Evolutionary conservation across 2,888 invertebrate species (phyloP), one percentile per base, ranked within the genome.

Genomic region (Cistogaster globosa): DNA sequence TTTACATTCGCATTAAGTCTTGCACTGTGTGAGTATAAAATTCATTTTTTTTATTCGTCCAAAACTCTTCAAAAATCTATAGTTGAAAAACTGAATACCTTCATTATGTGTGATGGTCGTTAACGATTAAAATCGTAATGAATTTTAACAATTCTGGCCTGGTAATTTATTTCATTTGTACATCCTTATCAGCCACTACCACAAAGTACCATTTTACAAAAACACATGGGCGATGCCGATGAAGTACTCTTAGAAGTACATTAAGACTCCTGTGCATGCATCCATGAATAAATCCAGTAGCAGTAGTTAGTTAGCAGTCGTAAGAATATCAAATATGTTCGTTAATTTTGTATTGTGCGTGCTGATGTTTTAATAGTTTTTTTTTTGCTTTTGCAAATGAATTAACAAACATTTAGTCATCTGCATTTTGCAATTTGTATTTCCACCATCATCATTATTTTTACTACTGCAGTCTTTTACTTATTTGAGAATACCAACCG

Each of bases 91-190:
- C 3, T 48, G 45, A 16, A 14, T 48, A 7, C 14, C 6, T 48
- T 48, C 14, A 48, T 48, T 6, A 48, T 32, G 65, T 48, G 26
- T 60, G 48, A 20, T 71, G 55, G 20, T 63, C n/a, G 32, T 45
- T 14, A 63, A 14, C 12, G 36, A 55, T 57, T 63, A 55, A 62
- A 67, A 83, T 69, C 63, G 22, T 63, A 75, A 69, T 75, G 83
- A 78, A 79, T 79, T 83, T 83, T 69, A 51, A 69, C 68, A 74
- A 83, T 68, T 83, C 38, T 63, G 74, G 62, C 36, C 36, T 74
- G 48, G 26, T 48, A 83, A 74, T 72, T 72, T 78, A 62, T 68
- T 48, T 65, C 57, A 38, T 38, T 45, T 58, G 18, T 32, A 32
- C 32, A 8, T 36, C 26, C 57, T 57, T 51, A 51, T 45, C 55